A percentile compares a stretch with the other conserved stretches of the same genome.
Conservation (phyloP, 2,797 vertebrate genomes). For the Sebastes taczanowskii region DNA sequence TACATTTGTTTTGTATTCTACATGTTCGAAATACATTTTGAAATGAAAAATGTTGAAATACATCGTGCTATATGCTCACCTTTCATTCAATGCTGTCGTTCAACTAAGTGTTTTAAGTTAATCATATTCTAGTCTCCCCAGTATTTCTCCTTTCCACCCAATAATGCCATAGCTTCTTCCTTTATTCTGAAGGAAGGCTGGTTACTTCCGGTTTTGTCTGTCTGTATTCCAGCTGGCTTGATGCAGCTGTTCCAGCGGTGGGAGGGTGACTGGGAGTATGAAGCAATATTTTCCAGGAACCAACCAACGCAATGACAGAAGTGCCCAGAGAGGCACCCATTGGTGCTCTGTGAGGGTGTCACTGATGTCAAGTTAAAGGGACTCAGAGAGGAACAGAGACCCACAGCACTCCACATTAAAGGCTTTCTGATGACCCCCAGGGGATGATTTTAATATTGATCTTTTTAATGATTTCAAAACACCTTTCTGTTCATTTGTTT, state of each 20-base stretch:
- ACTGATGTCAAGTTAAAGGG: neutral
- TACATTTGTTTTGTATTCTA: no score
- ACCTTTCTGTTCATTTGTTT: no score
- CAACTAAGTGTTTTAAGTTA: neutral
- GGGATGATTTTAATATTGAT: no score
- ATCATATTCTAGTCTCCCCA: accelerated
- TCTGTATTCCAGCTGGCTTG: neutral
- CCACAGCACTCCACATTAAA: neutral
- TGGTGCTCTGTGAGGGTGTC: neutral
- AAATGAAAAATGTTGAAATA: no score
- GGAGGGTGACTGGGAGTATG: constrained; percentile 51
- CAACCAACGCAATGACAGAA: constrained; percentile 33
- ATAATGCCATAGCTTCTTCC: accelerated
- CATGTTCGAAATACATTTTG: no score
- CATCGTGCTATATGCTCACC: accelerated
- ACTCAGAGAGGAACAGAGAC: neutral
- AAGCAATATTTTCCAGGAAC: constrained; percentile 68
- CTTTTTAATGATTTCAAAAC: neutral
- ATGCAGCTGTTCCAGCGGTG: constrained; percentile 12
- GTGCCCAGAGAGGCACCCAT: neutral
- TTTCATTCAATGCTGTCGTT: neutral
- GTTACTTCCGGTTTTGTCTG: accelerated
- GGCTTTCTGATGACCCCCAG: neutral
- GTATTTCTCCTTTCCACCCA: accelerated
- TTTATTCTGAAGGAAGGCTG: neutral